phyloP scores from a whole-genome alignment of 2,797 vertebrate species.

The Amphiprion clarkii region DNA sequence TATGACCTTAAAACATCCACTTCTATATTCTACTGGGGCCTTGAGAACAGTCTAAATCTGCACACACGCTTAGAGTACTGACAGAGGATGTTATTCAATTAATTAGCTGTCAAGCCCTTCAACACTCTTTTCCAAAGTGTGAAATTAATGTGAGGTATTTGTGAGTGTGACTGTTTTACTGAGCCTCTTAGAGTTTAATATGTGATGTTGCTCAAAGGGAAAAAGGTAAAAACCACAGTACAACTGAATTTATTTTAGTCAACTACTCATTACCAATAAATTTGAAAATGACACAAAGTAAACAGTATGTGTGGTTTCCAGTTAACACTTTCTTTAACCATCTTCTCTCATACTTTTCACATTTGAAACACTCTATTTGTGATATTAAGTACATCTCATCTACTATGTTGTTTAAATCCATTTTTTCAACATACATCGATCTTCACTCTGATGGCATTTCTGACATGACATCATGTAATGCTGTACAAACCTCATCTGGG shows the following conservation, averaged over 20 bases:
- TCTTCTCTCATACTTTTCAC: background rate
- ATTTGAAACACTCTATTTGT: background rate
- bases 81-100: constrained; percentile 54
- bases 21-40: constrained; percentile 1
- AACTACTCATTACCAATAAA: background rate
- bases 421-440: too few species aligned
- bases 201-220: constrained; percentile 17
- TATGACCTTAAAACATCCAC: background rate
- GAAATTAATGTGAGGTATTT: constrained; percentile 26
- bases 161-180: constrained; percentile 14
- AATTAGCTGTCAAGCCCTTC: constrained; percentile 49
- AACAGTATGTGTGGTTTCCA: background rate
- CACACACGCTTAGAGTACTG: constrained; percentile 22
- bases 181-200: constrained; percentile 24
- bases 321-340: background rate
- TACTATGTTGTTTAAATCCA: too few species aligned
- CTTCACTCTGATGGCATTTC: too few species aligned
- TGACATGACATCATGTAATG: background rate
- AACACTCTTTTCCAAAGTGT: constrained; percentile 52
- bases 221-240: background rate
- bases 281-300: background rate
- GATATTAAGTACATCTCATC: background rate
- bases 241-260: background rate
- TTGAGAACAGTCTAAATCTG: constrained; percentile 16
- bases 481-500: constrained; percentile 87